Evolutionary conservation across 2,113 vertebrate species (phyloP), one percentile per base, ranked within the genome.

Genomic region (Tor tambroides): DNA sequence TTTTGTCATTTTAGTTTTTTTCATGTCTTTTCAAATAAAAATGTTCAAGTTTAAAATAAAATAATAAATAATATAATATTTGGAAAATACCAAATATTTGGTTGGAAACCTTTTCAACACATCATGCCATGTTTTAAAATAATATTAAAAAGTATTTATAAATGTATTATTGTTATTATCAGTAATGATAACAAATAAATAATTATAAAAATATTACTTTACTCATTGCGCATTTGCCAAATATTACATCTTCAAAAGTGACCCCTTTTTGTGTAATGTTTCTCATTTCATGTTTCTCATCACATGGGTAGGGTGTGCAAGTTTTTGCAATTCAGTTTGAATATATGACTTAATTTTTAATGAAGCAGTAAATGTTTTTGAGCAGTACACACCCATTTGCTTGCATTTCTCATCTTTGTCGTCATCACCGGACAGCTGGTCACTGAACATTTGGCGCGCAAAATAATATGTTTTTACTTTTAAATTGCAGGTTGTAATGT

Each of bases 381-480:
- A 14, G 14, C 5, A 51, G 12, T 65, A 6, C 23, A 75, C 72
- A 46, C 28, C 30, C 7, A 35, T 71, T 69, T 51, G 56, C 67
- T 83, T 86, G 21, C 17, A 38, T 80, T 61, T 80, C 54, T 81
- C 63, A 71, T 84, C 65, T 76, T 79, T 8, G 19, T 86, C 30
- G 0, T 35, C 12, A 10, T 79, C 26, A 63, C 54, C 74, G 11
- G 38, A 81, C 59, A 46, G 59, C 19, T 65, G 79, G 56, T 63
- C 23, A 51, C 21, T 35, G 11, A 49, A 51, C 26, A 71, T 83
- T 35, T 83, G n/a, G 9, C 41, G 32, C 1, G 2, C 41, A 4
- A 80, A 80, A 80, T 9, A 28, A 1, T 14, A 8, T 43, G 5
- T 51, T 32, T 65, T 51, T 69, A 19, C 59, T 56, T 69, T 51